phyloP scores from a whole-genome alignment of 2,113 vertebrate genomes.

The Odocoileus hemionus region DNA sequence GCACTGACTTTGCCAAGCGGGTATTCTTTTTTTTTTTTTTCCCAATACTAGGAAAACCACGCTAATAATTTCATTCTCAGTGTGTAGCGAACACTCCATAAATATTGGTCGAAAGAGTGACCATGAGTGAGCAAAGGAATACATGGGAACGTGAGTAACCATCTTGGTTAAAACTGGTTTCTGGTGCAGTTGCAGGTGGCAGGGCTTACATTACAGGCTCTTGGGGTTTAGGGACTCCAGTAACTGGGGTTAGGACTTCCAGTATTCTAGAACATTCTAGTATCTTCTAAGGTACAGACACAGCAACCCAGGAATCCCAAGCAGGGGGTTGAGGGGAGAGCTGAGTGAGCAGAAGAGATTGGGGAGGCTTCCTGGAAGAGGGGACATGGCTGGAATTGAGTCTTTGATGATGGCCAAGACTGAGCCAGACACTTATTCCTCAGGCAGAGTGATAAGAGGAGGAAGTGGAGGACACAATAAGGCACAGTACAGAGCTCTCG shows the following conservation, averaged over 20 bases:
- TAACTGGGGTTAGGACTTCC: neutral
- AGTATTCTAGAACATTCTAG: neutral
- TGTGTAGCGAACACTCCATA: neutral
- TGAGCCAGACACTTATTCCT: neutral
- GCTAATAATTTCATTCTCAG: neutral
- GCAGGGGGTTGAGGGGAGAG: neutral
- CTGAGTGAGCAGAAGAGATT: neutral
- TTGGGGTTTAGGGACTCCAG: neutral
- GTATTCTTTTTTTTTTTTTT: no score
- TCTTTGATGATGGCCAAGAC: neutral
- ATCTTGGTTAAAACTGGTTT: neutral
- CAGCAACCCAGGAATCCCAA: neutral
- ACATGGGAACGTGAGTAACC: neutral
- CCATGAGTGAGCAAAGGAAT: neutral
- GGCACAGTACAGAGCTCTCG: no score
- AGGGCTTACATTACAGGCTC: neutral
- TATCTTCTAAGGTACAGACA: neutral
- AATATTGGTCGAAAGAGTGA: neutral
- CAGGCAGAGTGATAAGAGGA: neutral
- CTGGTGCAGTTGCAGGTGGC: neutral
- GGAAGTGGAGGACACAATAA: fast-evolving
- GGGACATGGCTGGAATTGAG: neutral
- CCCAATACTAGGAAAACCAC: neutral
- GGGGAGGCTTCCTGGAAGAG: neutral
- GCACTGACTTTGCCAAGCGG: neutral